Base-by-base conservation (phyloP, 1,140 invertebrate species). In the Drosophila bifasciata region DNA sequence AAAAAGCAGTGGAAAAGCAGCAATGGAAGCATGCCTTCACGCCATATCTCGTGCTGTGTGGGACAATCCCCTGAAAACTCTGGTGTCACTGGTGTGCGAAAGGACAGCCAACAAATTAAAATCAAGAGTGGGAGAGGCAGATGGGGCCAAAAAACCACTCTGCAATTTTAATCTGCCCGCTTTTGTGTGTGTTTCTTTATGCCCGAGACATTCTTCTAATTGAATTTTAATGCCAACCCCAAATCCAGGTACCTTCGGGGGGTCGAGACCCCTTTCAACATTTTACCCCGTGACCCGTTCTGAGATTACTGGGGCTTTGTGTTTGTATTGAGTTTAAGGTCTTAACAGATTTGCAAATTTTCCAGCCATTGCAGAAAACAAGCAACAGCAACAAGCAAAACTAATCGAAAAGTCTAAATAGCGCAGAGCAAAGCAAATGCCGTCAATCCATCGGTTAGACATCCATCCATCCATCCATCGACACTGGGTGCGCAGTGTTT, bases 221-320 rank as follows among this genome's bases (percentile, higher is more conserved):
- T 85, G 80, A 86, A 85, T 85, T 85, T 84, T 85, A 84, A 84
- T 84, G 76, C 66, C 63, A 52, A 19, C 19, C 19, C 52, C 50
- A 23, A 28, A 40, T 41, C 19, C 36, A 36, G 21, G 15, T 45
- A 0, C 9, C 52, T 51, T 36, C 8, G 19, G 5, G 23, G 39
- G 9, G 19, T 21, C n/a, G n/a, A n/a, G 4, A 32, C 28, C 32
- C 32, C 32, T 13, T 36, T 36, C 32, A 3, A 5, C 23, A 25
- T 6, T 25, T 6, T 7, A 25, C 19, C 23, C 23, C 23, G 6
- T 25, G 23, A 25, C 5, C 23, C 23, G 23, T 13, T 36, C 11
- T 36, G 32, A 11, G 3, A 13, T 36, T 36, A 4, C 62, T 48
- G 48, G 32, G 32, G 5, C 32, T n/a, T 45, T 64, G 62, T 45